Evolutionary conservation across 2,888 invertebrate species (phyloP), one percentile per base, ranked within the genome.

Genomic region (Ochropacha duplaris): DNA sequence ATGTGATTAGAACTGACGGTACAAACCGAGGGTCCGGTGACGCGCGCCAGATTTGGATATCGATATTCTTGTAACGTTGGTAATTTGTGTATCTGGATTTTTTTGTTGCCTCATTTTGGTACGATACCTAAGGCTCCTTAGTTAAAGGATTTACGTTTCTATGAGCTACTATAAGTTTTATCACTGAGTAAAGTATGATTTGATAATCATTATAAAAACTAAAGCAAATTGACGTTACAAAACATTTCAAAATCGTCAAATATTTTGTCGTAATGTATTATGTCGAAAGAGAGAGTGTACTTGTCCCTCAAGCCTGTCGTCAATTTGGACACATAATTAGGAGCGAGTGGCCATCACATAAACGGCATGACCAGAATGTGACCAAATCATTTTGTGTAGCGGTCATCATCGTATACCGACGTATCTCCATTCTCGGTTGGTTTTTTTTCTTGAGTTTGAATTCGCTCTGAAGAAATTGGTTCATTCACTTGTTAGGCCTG

Each of bases 311-410:
- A 58, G 69, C 66, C 67, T 78, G 78, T 79, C 76, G 74, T 75
- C 76, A 79, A 75, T 76, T 76, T 74, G 79, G 77, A 80, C 78
- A 74, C 69, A 83, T 86, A 84, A 88, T 88, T 87, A 87, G 81
- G 83, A 77, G 63, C 81, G 73, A 75, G 71, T 74, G 77, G 75
- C 67, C 72, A 76, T 67, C 31, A 66, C 74, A 68, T 87, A 86
- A 87, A 85, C 87, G 87, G 78, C 83, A 79, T 81, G 80, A 87
- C 86, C 85, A 84, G 80, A 83, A 78, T 87, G 86, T 88, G 88
- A 88, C 89, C 84, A 82, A 90, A 88, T 83, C 84, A 85, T 86
- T 88, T 88, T 84, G 83, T 82, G 83, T 71, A 69, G 80, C 76
- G 81, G 84, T 86, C 87, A 83, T 86, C 81, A 83, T 73, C 71